phyloP scores from a whole-genome alignment of 2,888 invertebrate genomes.

The Latheticus oryzae region DNA sequence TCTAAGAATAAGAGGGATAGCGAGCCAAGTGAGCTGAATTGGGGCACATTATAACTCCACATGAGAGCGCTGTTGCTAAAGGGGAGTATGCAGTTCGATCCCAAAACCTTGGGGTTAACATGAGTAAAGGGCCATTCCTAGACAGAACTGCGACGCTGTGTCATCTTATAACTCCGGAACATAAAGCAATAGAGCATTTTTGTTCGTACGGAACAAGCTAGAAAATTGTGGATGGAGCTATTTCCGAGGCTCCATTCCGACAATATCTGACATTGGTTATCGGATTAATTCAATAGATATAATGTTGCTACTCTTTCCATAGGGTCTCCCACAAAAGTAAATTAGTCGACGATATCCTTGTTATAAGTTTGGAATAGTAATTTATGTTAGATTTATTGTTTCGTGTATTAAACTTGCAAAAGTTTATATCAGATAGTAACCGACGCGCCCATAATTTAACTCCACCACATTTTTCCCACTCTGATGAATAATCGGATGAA shows the following conservation, averaged over 20 bases:
- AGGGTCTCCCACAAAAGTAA: constrained; percentile 49
- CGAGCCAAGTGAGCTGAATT: constrained; percentile 39
- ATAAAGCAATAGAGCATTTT: constrained; percentile 42
- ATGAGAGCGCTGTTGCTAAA: constrained; percentile 44
- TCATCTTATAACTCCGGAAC: constrained; percentile 42
- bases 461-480: not conserved
- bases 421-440: constrained; percentile 14
- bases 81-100: constrained; percentile 40
- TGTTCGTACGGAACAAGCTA: constrained; percentile 37
- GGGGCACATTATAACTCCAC: constrained; percentile 47
- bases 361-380: constrained; percentile 40
- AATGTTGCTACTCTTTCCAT: constrained; percentile 48
- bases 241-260: constrained; percentile 47
- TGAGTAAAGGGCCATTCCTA: constrained; percentile 44
- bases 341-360: constrained; percentile 46
- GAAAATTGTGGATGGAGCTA: constrained; percentile 45
- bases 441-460: constrained; percentile 12
- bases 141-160: constrained; percentile 40
- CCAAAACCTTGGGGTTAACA: constrained; percentile 42
- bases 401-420: constrained; percentile 27
- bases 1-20: constrained; percentile 34
- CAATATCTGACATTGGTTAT: constrained; percentile 54
- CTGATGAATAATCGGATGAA: constrained; percentile 8
- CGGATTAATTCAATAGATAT: constrained; percentile 56
- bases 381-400: constrained; percentile 40